A percentile compares a stretch with the other conserved stretches of the same genome.
phyloP scores from a whole-genome alignment of 2,797 vertebrate species.

The Onychomys leucogaster region DNA sequence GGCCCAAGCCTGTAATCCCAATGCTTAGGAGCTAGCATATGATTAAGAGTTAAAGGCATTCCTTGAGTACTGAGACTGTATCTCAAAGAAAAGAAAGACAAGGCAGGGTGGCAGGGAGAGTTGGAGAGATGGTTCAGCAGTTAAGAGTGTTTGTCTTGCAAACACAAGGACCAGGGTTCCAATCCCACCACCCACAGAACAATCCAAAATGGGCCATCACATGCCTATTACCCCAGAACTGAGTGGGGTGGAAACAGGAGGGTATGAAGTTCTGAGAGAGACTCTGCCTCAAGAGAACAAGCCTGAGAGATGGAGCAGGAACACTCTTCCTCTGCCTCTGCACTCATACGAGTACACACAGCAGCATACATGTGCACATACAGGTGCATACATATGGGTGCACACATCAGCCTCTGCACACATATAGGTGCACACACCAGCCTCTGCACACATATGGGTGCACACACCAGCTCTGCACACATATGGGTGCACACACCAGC shows the following conservation, averaged over 20 bases:
- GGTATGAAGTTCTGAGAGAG: not conserved
- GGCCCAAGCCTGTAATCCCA: not conserved
- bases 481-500: not conserved
- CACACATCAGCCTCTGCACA: too few relatives aligned
- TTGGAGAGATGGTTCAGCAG: not conserved
- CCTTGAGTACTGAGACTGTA: not conserved
- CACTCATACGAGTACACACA: not conserved
- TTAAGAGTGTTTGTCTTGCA: not conserved
- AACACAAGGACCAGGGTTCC: not conserved
- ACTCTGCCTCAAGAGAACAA: not conserved
- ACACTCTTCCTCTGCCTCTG: not conserved
- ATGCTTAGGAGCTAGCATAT: not conserved
- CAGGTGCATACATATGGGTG: too few relatives aligned
- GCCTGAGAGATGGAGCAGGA: not conserved
- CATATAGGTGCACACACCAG: not conserved
- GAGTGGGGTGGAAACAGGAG: not conserved
- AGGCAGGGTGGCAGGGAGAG: too few relatives aligned
- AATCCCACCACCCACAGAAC: not conserved
- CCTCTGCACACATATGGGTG: too few relatives aligned
- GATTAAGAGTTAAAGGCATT: not conserved
- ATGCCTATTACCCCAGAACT: not conserved
- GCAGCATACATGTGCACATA: not conserved
- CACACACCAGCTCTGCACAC: not conserved
- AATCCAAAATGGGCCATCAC: not conserved
- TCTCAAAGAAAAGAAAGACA: not conserved